Base-by-base conservation (phyloP, 2,888 invertebrate genomes). In the Sipha maydis region DNA sequence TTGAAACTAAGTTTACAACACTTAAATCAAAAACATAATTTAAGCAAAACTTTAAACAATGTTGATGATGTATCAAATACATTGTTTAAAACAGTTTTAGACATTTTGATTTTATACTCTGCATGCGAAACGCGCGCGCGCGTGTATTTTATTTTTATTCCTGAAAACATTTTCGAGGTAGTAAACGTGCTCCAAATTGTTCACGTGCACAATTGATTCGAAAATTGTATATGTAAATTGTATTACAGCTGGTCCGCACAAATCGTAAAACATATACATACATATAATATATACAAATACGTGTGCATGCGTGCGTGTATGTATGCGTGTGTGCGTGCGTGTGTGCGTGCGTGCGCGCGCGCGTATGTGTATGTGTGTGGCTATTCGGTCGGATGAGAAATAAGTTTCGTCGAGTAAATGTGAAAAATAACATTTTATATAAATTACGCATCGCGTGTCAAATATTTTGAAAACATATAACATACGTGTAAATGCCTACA, bases 141-240 rank as follows among this genome's bases (percentile, higher is more conserved):
- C 14, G 48, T 3, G 48, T 48, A 48, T 48, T 76, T 41, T 28
- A 48, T 48, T 48, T 48, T 77, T 28, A 19, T 19, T 8, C 48
- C 28, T 19, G 9, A 77, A 61, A 61, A 61, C 61, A 25, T 61
- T 61, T 61, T 61, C 28, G 28, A 28, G 48, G 28, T 28, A 19
- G 48, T 28, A 77, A 28, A 77, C 77, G 77, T 77, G 28, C 17
- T 28, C 48, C 19, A 77, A 48, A 77, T 48, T 19, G 28, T 48
- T 77, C 76, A n/a, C 41, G 41, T 21, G 28, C 77, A 48, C 77
- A 28, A 77, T 48, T 77, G 48, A 77, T 77, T 75, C 38, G 38
- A 21, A 3, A 75, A 38, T 34, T 21, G 21, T 77, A 1, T 48
- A 48, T 48, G 28, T 28, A 77, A 77, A 77, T 48, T n/a, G 28